Percentiles rank a stretch among this genome's conserved stretches.
phyloP scores from a whole-genome alignment of 2,797 vertebrate genomes.

The Peromyscus aztecus region DNA sequence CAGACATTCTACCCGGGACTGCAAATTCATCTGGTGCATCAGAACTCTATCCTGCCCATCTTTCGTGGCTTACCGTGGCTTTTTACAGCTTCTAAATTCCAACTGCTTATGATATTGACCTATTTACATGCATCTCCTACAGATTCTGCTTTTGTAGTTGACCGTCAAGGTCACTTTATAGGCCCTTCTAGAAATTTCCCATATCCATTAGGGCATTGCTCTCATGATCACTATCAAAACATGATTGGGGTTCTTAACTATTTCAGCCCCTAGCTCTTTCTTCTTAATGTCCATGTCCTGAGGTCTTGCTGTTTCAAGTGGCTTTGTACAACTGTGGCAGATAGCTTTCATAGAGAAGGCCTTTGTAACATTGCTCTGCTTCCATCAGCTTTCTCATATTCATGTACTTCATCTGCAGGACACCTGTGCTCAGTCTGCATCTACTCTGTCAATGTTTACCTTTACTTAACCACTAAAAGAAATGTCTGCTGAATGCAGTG shows the following conservation, averaged over 20 bases:
- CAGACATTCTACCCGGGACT: fast-evolving
- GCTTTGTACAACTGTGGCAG: not conserved
- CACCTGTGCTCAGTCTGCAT: not conserved
- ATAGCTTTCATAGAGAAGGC: not conserved
- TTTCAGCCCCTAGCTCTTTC: not conserved
- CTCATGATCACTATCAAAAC: not conserved
- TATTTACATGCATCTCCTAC: not conserved
- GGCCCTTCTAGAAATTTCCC: not conserved
- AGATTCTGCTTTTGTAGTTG: not conserved
- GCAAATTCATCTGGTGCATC: not conserved
- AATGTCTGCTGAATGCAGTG: not conserved
- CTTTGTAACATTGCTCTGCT: not conserved
- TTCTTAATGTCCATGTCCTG: not conserved
- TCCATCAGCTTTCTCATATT: not conserved
- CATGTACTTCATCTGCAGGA: not conserved
- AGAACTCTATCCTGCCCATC: not conserved
- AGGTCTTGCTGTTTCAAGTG: not conserved
- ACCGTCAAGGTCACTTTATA: not conserved
- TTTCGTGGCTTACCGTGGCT: not conserved
- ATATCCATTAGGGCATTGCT: not conserved
- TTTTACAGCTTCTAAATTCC: not conserved
- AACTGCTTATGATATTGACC: not conserved
- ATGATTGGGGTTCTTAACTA: not conserved
- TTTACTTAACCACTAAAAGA: not conserved
- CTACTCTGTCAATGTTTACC: not conserved